Conservation (phyloP, 92 coral and sea anemone genomes). For the Zoanthus solanderi region DNA sequence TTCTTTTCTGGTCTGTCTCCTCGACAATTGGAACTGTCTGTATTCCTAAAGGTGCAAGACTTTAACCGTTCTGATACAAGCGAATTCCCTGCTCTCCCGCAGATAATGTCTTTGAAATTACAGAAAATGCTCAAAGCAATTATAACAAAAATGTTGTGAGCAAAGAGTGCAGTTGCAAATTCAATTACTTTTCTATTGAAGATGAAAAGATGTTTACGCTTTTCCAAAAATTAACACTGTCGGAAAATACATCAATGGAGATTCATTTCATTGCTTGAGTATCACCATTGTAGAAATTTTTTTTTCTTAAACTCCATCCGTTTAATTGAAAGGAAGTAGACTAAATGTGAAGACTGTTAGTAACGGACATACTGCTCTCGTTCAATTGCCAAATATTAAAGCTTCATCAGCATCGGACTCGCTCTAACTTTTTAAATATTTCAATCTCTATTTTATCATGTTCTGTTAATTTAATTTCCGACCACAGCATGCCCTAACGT, state of each 20-base stretch:
- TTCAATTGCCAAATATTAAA: neutral
- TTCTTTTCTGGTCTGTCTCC: neutral
- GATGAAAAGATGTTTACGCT: conserved; percentile 16
- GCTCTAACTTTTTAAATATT: neutral
- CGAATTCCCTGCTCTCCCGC: conserved; percentile 33
- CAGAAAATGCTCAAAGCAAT: conserved; percentile 14
- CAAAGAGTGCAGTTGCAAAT: conserved; percentile 9
- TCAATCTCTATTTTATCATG: conserved; percentile 32
- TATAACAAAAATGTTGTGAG: conserved; percentile 7
- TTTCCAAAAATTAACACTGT: neutral
- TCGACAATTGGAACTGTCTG: conserved; percentile 2
- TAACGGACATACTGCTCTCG: neutral
- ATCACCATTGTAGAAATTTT: conserved; percentile 9
- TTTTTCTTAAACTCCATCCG: neutral
- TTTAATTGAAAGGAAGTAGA: neutral
- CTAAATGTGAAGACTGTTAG: neutral
- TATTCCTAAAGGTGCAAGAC: neutral
- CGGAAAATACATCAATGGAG: conserved; percentile 27
- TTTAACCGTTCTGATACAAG: conserved; percentile 23
- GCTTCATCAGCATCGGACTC: neutral
- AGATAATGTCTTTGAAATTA: conserved; percentile 15
- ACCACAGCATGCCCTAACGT: conserved; percentile 25
- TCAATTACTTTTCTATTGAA: conserved; percentile 42
- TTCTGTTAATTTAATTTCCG: conserved; percentile 38
- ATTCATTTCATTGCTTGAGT: conserved; percentile 16